Evolutionary conservation across 2,888 invertebrate species (phyloP), one percentile per base, ranked within the genome.

Genomic region (Pilophorus perplexus): DNA sequence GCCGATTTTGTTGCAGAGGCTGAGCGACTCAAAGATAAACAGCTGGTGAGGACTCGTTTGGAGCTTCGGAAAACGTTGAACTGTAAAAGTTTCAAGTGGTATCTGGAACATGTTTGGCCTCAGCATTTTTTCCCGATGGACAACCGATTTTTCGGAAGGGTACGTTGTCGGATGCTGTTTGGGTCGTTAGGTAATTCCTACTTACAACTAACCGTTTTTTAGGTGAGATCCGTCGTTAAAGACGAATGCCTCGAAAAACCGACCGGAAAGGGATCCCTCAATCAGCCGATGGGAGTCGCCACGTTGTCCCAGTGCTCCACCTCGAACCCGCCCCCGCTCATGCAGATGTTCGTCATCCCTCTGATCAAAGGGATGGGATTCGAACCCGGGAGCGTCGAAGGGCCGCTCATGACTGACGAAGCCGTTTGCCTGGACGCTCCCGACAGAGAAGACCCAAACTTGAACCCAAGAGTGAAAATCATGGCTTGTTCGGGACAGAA

Each of bases 61-160:
- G 83, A 83, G 23, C 77, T 97, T 40, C 73, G 83, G 50, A 69
- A 72, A 46, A 71, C 71, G 55, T 64, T 75, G 23, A 71, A 73
- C 37, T 74, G 72, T 66, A 71, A 73, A 48, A 71, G 70, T 72
- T 97, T 97, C 74, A 83, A 85, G 59, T 97, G 97, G 97, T 99
- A 95, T 77, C 80, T 99, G 72, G 86, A 91, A 64, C 91, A 90
- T 74, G 85, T 99, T 22, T 99, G 97, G 93, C 95, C 95, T 0
- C 90, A 96, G 75, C 90, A 98, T 75, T 98, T 96, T 77, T 90
- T 98, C 74, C 98, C 98, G 0, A 87, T 85, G 25, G 83, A 88
- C 1, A 87, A 89, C 72, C 82, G 91, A 70, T 92, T 93, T 79
- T 93, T 98, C 75, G 98, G 97, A 33, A 86, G 89, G 79, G 93